Conservation (phyloP, 2,113 vertebrate genomes). For the Cettia cetti region DNA sequence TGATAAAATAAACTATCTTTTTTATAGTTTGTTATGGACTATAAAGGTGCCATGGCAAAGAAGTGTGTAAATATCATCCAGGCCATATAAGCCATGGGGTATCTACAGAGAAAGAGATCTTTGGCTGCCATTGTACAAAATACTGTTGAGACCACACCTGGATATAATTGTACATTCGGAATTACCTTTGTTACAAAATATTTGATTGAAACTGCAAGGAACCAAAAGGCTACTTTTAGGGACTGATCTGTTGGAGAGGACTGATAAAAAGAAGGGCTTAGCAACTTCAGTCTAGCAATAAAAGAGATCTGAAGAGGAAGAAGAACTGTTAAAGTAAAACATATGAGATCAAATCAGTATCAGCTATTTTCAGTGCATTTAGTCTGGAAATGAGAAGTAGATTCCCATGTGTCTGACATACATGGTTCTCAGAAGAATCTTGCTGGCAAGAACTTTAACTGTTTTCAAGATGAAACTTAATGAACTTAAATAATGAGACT, state of each 20-base stretch:
- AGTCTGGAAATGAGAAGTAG: background rate
- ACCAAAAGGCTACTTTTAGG: background rate
- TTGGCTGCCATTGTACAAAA: background rate
- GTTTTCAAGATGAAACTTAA: background rate
- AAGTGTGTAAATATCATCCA: background rate
- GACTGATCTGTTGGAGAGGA: background rate
- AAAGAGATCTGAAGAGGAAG: background rate
- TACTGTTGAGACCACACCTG: background rate
- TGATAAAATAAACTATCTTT: background rate
- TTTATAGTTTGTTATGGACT: background rate
- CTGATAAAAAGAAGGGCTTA: background rate
- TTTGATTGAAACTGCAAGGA: background rate
- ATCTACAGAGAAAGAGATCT: background rate
- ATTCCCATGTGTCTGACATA: background rate
- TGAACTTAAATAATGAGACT: background rate
- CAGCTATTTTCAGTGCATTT: background rate
- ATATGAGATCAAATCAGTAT: background rate
- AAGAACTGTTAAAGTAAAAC: background rate
- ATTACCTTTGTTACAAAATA: background rate
- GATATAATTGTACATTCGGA: background rate
- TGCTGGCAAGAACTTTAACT: background rate
- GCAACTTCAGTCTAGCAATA: background rate
- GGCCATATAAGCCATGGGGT: background rate
- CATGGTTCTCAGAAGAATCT: background rate
- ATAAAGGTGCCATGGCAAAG: fast-evolving